Evolutionary conservation across 2,797 vertebrate genomes (phyloP).

Genomic region (Onychomys torridus): DNA sequence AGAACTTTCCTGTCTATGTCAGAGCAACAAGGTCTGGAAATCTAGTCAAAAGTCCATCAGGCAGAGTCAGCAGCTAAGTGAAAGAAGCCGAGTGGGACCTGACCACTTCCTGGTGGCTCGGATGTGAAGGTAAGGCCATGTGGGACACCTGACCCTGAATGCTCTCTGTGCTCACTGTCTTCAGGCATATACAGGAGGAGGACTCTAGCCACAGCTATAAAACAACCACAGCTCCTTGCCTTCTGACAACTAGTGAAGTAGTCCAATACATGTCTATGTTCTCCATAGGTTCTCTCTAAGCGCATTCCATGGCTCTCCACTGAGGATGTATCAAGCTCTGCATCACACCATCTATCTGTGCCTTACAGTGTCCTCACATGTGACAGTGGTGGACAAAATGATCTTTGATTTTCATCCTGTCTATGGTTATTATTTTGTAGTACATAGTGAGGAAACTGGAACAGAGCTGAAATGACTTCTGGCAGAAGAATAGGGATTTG

Average conservation of each 20-base stretch:
- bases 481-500: neutral
- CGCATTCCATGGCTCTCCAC: neutral
- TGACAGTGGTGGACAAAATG: neutral
- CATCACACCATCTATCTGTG: fast-evolving
- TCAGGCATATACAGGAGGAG: no score
- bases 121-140: fast-evolving
- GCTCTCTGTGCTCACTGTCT: neutral
- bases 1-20: neutral
- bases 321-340: neutral
- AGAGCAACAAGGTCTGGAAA: neutral
- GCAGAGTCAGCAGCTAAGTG: neutral
- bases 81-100: neutral
- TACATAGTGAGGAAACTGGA: neutral
- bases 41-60: neutral
- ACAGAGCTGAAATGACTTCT: neutral
- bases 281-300: neutral
- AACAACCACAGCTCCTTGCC: no score
- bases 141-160: fast-evolving
- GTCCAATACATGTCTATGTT: neutral
- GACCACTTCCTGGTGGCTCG: neutral
- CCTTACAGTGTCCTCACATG: neutral
- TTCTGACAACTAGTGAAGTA: neutral
- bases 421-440: no score
- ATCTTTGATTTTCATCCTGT: neutral
- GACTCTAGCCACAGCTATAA: neutral